Conservation (phyloP, 2,797 vertebrate genomes). For the Notoglanidium macrostoma region DNA sequence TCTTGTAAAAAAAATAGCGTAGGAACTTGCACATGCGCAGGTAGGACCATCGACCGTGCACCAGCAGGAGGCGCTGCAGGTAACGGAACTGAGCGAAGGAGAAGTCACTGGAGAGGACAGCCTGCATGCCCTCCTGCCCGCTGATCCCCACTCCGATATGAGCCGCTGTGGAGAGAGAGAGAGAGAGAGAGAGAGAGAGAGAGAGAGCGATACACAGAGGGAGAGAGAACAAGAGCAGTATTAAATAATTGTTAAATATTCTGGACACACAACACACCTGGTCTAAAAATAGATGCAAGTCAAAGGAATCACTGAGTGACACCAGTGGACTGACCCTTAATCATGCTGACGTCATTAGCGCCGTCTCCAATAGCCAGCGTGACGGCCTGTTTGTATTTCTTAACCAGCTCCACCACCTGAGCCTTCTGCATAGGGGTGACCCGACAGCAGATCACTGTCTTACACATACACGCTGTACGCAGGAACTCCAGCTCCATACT, state of each 20-base stretch:
- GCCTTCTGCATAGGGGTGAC: slow-evolving; percentile 88
- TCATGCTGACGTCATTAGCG: slow-evolving; percentile 88
- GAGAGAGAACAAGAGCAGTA: neutral
- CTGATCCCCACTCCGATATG: slow-evolving; percentile 86
- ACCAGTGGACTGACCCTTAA: slow-evolving; percentile 73
- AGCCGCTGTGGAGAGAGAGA: slow-evolving; percentile 72
- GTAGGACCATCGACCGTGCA: slow-evolving; percentile 87
- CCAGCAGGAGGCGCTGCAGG: slow-evolving; percentile 82
- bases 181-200: neutral
- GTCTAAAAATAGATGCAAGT: neutral
- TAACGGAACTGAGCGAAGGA: slow-evolving; percentile 83
- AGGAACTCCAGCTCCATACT: slow-evolving; percentile 80
- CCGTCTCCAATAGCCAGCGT: slow-evolving; percentile 86
- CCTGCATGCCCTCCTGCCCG: slow-evolving; percentile 85
- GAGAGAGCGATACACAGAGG: too few relatives aligned
- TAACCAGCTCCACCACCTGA: slow-evolving; percentile 85
- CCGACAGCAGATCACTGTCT: slow-evolving; percentile 83
- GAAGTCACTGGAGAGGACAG: slow-evolving; percentile 81
- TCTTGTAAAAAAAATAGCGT: slow-evolving; percentile 88
- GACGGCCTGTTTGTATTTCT: slow-evolving; percentile 81
- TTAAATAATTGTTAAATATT: neutral
- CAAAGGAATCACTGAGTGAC: too few relatives aligned
- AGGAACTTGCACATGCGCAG: slow-evolving; percentile 88
- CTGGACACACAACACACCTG: neutral
- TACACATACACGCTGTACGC: slow-evolving; percentile 79